phyloP scores from a whole-genome alignment of 2,888 invertebrate species.

The Helicoverpa assulta region DNA sequence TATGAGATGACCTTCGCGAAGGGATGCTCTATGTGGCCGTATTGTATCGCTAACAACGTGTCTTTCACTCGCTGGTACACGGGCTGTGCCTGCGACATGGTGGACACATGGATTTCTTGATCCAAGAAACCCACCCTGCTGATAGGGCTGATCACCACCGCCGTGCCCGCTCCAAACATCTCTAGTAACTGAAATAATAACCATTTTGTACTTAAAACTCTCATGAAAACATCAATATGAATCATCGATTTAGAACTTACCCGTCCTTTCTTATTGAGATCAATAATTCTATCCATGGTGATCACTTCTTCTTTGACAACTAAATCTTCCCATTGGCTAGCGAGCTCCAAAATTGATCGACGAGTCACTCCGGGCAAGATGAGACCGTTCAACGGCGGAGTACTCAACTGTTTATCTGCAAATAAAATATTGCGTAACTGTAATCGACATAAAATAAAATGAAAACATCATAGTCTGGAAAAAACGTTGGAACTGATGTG shows the following conservation, averaged over 20 bases:
- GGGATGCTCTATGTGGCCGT: conserved; percentile 95
- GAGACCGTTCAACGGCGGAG: conserved; percentile 97
- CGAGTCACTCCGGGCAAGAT: conserved; percentile 99
- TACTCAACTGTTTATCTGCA: conserved; percentile 96
- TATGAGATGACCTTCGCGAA: conserved; percentile 92
- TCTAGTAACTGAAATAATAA: conserved; percentile 95
- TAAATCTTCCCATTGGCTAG: conserved; percentile 96
- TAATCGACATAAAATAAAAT: conserved; percentile 17
- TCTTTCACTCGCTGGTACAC: conserved; percentile 94
- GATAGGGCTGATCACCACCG: conserved; percentile 98
- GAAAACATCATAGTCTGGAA: conserved; percentile 39
- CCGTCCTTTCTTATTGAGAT: conserved; percentile 94
- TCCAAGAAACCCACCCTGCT: conserved; percentile 95
- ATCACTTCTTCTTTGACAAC: conserved; percentile 94
- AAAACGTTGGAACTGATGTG: conserved; percentile 74
- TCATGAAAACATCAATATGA: background rate
- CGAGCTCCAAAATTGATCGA: conserved; percentile 95
- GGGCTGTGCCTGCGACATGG: conserved; percentile 93
- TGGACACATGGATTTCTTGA: conserved; percentile 92
- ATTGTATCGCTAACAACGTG: conserved; percentile 96
- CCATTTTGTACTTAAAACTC: background rate
- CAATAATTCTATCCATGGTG: conserved; percentile 95
- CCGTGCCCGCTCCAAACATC: conserved; percentile 99
- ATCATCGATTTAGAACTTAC: conserved; percentile 89
- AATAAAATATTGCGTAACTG: conserved; percentile 58